Base-by-base conservation (phyloP, 2,888 invertebrate species). In the Pristionchus fissidentatus region DNA sequence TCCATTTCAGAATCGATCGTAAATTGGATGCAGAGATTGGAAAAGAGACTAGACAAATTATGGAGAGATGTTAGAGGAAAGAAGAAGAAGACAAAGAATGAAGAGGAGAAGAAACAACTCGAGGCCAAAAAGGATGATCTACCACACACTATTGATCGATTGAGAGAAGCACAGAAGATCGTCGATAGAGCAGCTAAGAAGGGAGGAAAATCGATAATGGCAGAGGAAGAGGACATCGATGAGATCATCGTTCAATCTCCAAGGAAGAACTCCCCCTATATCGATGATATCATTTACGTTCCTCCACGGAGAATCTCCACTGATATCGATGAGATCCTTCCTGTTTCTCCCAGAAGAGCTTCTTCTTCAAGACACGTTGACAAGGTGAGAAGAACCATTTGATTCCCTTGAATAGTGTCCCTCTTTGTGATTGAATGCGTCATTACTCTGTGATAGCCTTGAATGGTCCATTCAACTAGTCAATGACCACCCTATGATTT, bases 311-410 rank as follows among this genome's bases (percentile, higher is more conserved):
- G 81, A 32, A n/a, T 29, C 22, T 81, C 46, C 15, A 62, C 81
- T 26, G n/a, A n/a, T n/a, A 52, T 49, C 7, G 55, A 49, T 13
- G 77, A 41, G 41, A n/a, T 46, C n/a, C 8, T 57, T 35, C 32
- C n/a, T 3, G 38, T 79, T 7, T 52, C 81, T 46, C 66, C 81
- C 15, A 62, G 81, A 26, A 62, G 81, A 32, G n/a, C 43, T 32
- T 81, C 46, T 3, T 81, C 81, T 26, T 46, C 46, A 8, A 41
- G 81, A 41, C 62, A 81, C 66, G 66, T 81, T 22, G 81, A 81
- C 81, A 81, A 81, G 49, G 81, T 81, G 13, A 46, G 62, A 46
- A n/a, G 46, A 29, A 15, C 66, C 38, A 38, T 29, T 41, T 22
- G 32, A 62, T 35, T 62, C 60, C 60, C 60, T 62, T 62, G 60